phyloP scores from a whole-genome alignment of 1,140 invertebrate species.

The Eubasilissa regina region DNA sequence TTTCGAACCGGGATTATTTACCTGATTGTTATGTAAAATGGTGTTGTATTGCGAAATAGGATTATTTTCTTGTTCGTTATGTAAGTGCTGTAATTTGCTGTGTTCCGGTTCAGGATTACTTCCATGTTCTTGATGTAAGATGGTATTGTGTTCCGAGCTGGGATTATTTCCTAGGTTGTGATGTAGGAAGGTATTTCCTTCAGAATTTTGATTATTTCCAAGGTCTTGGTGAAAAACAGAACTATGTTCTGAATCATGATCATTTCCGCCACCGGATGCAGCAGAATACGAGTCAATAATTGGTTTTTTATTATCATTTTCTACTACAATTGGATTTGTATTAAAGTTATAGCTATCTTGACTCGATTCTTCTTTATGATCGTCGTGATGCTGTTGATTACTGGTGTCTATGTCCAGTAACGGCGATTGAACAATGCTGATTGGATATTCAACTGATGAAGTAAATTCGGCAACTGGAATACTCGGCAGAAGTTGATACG shows the following conservation, averaged over 20 bases:
- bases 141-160: too few relatives aligned
- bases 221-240: too few relatives aligned
- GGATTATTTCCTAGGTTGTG: too few relatives aligned
- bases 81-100: too few relatives aligned
- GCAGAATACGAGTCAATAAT: conserved; percentile 54
- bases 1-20: too few relatives aligned
- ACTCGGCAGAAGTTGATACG: conserved; percentile 67
- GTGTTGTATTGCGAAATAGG: too few relatives aligned
- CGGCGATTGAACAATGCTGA: conserved; percentile 76
- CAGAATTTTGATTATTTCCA: too few relatives aligned
- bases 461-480: conserved; percentile 76
- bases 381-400: conserved; percentile 59
- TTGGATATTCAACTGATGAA: conserved; percentile 78
- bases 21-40: too few relatives aligned
- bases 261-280: conserved; percentile 55
- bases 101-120: too few relatives aligned
- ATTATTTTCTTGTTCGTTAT: too few relatives aligned
- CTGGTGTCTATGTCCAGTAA: conserved; percentile 73
- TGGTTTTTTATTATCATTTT: conserved; percentile 43
- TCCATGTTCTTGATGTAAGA: too few relatives aligned
- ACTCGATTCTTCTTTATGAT: conserved; percentile 39
- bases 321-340: conserved; percentile 54
- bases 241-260: conserved; percentile 24
- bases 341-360: conserved; percentile 45
- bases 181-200: too few relatives aligned